phyloP scores from a whole-genome alignment of 2,797 vertebrate genomes.

The Varecia variegata region DNA sequence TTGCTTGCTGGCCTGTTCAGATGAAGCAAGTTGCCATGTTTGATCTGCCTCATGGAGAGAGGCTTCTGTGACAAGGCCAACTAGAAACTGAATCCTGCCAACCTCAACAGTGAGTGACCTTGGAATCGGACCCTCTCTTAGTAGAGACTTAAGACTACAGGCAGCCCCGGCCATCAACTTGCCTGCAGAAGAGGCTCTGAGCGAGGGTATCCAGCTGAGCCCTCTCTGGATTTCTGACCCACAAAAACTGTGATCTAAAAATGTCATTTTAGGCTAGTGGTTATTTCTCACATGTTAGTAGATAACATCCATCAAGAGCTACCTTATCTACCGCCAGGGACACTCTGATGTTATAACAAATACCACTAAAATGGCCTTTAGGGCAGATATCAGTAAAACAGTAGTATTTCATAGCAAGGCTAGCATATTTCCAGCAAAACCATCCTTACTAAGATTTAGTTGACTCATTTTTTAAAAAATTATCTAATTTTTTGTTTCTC shows the following conservation, averaged over 20 bases:
- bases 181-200: not conserved
- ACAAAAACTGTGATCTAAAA: conserved; percentile 9
- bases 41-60: not conserved
- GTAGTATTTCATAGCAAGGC: not conserved
- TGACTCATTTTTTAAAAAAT: not conserved
- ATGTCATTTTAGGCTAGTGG: not conserved
- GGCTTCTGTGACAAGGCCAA: not conserved
- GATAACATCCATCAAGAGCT: not conserved
- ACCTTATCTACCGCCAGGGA: not conserved
- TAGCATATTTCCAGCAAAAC: not conserved
- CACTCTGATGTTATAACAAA: not conserved
- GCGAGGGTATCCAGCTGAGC: not conserved
- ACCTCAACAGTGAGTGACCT: not conserved
- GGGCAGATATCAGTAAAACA: not conserved
- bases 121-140: not conserved
- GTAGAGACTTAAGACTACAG: not conserved
- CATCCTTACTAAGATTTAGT: not conserved
- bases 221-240: not conserved
- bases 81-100: not conserved
- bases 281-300: not conserved
- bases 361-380: not conserved
- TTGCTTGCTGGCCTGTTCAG: not conserved
- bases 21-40: not conserved
- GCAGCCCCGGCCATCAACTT: not conserved
- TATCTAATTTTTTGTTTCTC: not conserved